Conservation (phyloP, 1,140 invertebrate genomes). For the Sarcophaga peregrina region DNA sequence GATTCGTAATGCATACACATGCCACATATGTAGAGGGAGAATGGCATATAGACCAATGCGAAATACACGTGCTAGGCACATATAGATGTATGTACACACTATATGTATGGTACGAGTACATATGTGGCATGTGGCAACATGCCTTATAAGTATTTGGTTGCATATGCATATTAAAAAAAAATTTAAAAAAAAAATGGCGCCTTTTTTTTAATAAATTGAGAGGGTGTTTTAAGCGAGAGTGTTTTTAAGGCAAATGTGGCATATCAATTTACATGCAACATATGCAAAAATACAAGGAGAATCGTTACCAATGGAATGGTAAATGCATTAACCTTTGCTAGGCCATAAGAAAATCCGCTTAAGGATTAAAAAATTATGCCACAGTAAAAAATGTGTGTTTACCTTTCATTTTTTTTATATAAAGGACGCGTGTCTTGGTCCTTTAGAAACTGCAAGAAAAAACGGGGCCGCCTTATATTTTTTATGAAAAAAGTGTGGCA, state of each 20-base stretch:
- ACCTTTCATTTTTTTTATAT: neutral
- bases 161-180: neutral
- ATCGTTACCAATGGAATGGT: neutral
- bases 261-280: conserved; percentile 39
- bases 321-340: conserved; percentile 12
- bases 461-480: neutral
- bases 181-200: conserved; percentile 19
- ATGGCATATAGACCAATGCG: neutral
- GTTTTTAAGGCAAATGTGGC: neutral
- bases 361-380: neutral
- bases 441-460: conserved; percentile 35
- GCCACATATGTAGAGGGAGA: neutral
- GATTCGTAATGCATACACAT: neutral
- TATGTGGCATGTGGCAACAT: neutral
- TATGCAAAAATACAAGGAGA: conserved; percentile 28
- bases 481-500: conserved; percentile 15
- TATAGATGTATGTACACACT: too few relatives aligned
- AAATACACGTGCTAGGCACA: neutral
- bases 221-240: neutral
- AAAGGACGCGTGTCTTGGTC: conserved; percentile 31
- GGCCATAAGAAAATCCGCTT: neutral
- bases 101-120: too few relatives aligned
- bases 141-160: neutral
- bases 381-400: neutral
- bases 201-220: neutral